Base-by-base conservation (phyloP, 2,888 invertebrate species). In the Belgica antarctica region DNA sequence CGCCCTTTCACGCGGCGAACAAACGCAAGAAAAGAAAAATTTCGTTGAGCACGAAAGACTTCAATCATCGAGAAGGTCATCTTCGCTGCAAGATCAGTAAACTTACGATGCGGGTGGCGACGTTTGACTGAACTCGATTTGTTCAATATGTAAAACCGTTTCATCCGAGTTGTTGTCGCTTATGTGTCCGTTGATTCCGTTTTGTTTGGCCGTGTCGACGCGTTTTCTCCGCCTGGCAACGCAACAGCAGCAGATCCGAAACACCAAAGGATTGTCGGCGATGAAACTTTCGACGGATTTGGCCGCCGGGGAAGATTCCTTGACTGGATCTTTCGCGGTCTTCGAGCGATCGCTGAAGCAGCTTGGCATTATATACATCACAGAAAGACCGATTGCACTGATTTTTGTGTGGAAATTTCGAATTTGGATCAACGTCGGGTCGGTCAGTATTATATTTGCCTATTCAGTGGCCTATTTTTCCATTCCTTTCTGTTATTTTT, bases 381-480 rank as follows among this genome's bases (percentile, higher is more conserved):
- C n/a, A n/a, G n/a, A n/a, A n/a, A n/a, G n/a, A n/a, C n/a, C n/a
- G n/a, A n/a, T n/a, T n/a, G n/a, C n/a, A n/a, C n/a, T n/a, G 4
- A 12, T 25, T 22, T 24, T 31, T 57, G n/a, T n/a, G 24, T 19
- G 52, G 24, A 57, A n/a, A n/a, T 22, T 5, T 47, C 10, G 22
- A 68, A 68, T 3, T 19, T 65, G 24, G 68, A 68, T 17, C 68
- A 61, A 25, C 31, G 15, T 61, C 24, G n/a, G 70, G 61, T 61
- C 70, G 46, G 59, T 70, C 41, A 61, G 59, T 70, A 41, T n/a
- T n/a, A n/a, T n/a, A n/a, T n/a, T n/a, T n/a, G n/a, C n/a, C n/a
- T 66, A 15, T 65, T 24, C 27, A 52, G 25, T 70, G 70, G 70
- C 70, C 70, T 70, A 70, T 57, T 47, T 70, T 52, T 68, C 46